These are phyloP conservation scores for Aphidius ervi DNA, from an alignment of 1,140 invertebrate genomes.

Conservation along the genomic window DNA sequence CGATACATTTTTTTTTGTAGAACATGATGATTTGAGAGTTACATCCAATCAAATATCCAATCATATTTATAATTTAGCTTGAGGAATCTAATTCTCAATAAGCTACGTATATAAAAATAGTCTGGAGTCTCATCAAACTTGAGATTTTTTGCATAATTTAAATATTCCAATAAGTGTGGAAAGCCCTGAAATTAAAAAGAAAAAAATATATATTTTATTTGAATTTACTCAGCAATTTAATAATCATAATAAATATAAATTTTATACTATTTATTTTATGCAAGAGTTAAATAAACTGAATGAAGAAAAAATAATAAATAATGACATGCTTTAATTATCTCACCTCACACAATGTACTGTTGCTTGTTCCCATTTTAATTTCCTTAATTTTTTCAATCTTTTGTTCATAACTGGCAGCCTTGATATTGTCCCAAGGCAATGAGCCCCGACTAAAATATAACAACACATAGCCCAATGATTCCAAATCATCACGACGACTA, in stretches of 20 bases:
- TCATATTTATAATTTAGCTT: constrained; percentile 99
- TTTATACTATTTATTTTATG: no score
- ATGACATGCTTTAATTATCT: constrained; percentile 13
- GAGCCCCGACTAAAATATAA: constrained; percentile 95
- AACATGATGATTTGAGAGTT: no score
- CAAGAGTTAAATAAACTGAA: constrained; percentile 36
- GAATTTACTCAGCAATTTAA: constrained; percentile 89
- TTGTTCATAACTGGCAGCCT: constrained; percentile 92
- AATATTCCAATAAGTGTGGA: constrained; percentile 96
- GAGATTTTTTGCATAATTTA: constrained; percentile 93
- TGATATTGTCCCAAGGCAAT: constrained; percentile 90
- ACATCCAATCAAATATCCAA: constrained; percentile 99
- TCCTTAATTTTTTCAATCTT: constrained; percentile 97
- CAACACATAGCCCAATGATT: constrained; percentile 92
- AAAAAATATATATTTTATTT: not conserved
- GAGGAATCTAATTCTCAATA: constrained; percentile 97
- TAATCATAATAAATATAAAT: constrained; percentile 95
- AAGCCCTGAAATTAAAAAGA: constrained; percentile 63
- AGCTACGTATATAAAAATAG: constrained; percentile 95
- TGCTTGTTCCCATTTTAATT: constrained; percentile 91
- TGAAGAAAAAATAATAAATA: constrained; percentile 8
- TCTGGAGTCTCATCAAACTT: constrained; percentile 95
- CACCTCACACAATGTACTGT: constrained; percentile 83
- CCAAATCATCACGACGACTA: constrained; percentile 91
- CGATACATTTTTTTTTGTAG: no score